Base-by-base conservation (phyloP, 1,140 invertebrate genomes). In the Lanistes nyassanus region DNA sequence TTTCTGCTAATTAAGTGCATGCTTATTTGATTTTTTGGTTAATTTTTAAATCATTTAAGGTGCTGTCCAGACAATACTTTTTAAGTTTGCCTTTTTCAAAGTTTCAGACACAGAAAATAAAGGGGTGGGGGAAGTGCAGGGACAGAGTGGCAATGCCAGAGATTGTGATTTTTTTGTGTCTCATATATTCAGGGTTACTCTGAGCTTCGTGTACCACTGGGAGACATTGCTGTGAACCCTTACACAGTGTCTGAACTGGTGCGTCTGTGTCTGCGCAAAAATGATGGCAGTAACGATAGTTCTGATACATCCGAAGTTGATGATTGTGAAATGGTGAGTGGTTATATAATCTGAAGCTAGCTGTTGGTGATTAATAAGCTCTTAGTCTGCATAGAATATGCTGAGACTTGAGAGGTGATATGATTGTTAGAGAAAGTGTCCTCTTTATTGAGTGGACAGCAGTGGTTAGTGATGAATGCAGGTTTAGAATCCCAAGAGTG, bases 231-330 rank as follows among this genome's bases (percentile, higher is more conserved):
- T 23, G 84, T 88, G 0, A 88, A 84, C 58, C 73, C 80, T 0
- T 86, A 80, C 70, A 88, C 88, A 4, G 81, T 80, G 5, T 85
- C 85, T 0, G 88, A 88, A 68, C 75, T 89, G 58, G 83, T 87
- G 0, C 76, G 88, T 1, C 75, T 89, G 29, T 86, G 85, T 82
- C 76, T 89, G 21, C 76, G 87, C 3, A 80, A 78, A 68, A 76
- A 85, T 47, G 87, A 88, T 71, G 74, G 75, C 9, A 76, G 62
- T 19, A 78, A 82, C 62, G 75, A 81, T n/a, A 51, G 64, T 21
- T 60, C 75, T 13, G 81, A 83, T 7, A 80, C 80, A 5, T 72
- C 65, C 21, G 86, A 86, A 82, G 84, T 86, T 79, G 86, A 72
- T 11, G 70, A 72, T 19, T 26, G 11, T 7, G 70, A 72, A 72